Conservation (phyloP, 2,888 invertebrate species). For the Ectemnius lituratus region DNA sequence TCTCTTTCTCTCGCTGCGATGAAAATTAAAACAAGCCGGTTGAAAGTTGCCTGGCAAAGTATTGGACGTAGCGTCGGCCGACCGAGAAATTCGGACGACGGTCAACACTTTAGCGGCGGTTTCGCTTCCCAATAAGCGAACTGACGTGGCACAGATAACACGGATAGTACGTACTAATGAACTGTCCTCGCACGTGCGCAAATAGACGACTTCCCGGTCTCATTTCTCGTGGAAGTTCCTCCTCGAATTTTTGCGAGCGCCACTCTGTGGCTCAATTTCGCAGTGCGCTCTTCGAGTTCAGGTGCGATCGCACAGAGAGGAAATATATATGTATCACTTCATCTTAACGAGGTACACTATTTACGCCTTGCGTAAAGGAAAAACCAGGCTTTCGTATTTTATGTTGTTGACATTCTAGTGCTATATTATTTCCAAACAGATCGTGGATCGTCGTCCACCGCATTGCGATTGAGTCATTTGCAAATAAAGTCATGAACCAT, state of each 20-base stretch:
- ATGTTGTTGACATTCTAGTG: conserved; percentile 14
- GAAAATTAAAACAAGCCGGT: conserved; percentile 42
- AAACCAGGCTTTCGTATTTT: conserved; percentile 42
- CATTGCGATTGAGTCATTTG: too few species aligned
- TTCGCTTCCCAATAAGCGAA: conserved; percentile 28
- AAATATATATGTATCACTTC: conserved; percentile 39
- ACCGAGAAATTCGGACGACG: not conserved
- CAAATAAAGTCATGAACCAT: too few species aligned
- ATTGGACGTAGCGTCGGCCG: conserved; percentile 1
- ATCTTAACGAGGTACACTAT: conserved; percentile 45
- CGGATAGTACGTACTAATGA: conserved; percentile 32
- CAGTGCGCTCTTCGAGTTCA: conserved; percentile 18
- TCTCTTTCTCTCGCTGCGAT: conserved; percentile 6
- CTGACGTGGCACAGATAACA: conserved; percentile 20
- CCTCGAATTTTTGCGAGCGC: not conserved
- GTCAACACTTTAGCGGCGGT: conserved; percentile 11
- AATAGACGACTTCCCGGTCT: conserved; percentile 11
- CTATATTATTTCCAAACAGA: too few species aligned
- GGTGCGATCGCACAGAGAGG: conserved; percentile 32
- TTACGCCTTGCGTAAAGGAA: conserved; percentile 29
- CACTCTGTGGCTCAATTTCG: not conserved
- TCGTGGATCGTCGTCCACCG: too few species aligned
- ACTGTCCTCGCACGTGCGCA: conserved; percentile 31
- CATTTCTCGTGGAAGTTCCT: not conserved
- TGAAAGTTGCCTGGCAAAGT: not conserved